These are phyloP conservation scores for Baryphthengus martii DNA, from an alignment of 2,113 vertebrate species.

Conservation along the genomic window DNA sequence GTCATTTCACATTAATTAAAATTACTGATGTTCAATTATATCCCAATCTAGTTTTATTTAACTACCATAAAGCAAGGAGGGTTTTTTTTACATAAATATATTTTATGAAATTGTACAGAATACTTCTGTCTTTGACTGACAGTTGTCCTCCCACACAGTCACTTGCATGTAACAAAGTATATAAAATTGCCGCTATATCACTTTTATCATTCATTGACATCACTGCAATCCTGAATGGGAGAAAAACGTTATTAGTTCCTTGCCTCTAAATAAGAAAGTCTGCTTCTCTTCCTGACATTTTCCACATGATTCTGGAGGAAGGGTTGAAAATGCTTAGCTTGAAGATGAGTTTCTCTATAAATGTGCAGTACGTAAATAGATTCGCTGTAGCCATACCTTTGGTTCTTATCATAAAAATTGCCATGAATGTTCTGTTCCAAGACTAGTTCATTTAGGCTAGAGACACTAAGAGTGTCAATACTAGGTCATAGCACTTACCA, in stretches of 20 bases:
- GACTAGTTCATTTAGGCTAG: not conserved
- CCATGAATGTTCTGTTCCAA: not conserved
- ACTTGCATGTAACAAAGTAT: not conserved
- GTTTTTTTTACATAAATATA: not conserved
- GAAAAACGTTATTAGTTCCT: not conserved
- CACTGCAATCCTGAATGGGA: not conserved
- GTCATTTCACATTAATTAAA: not conserved
- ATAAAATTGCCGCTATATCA: not conserved
- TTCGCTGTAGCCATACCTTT: not conserved
- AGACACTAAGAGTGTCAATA: not conserved
- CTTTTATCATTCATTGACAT: not conserved
- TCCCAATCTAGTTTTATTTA: not conserved
- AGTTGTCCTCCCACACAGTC: not conserved
- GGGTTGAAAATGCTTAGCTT: not conserved
- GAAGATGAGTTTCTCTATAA: not conserved
- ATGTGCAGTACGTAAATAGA: not conserved
- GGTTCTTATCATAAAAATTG: not conserved
- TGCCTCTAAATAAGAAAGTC: not conserved
- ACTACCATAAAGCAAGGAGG: not conserved
- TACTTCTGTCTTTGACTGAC: conserved; percentile 33
- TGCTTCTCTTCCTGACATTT: not conserved
- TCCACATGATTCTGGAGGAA: not conserved
- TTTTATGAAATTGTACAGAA: not conserved
- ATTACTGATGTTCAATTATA: not conserved
- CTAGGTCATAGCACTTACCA: not conserved